These are phyloP conservation scores for Parazoanthus darwini DNA, from an alignment of 92 coral and sea anemone species.

Conservation along the genomic window DNA sequence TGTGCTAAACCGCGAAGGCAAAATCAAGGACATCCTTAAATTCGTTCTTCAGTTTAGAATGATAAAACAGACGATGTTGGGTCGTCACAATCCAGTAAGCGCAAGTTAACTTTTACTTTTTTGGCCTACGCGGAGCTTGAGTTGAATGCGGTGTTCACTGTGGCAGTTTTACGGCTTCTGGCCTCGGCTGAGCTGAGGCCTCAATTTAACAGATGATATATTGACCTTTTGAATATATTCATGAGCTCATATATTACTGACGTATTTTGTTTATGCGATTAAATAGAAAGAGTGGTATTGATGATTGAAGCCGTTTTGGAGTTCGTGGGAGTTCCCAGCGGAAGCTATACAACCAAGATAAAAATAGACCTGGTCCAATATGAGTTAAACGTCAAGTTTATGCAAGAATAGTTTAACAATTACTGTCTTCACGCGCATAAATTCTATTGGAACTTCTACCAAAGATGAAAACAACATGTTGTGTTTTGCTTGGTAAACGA, in stretches of 20 bases:
- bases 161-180: background rate
- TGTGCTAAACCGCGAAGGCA: background rate
- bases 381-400: background rate
- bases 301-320: background rate
- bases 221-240: background rate
- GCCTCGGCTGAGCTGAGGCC: background rate
- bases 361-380: background rate
- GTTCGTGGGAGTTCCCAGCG: background rate
- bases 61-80: background rate
- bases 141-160: background rate
- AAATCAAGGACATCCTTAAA: conserved; percentile 2
- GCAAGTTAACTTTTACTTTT: background rate
- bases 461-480: background rate
- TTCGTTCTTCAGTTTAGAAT: background rate
- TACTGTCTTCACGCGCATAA: background rate
- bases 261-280: background rate
- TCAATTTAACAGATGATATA: background rate
- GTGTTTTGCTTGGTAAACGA: background rate
- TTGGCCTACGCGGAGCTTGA: background rate
- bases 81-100: background rate
- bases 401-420: background rate
- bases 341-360: background rate
- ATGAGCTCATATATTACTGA: background rate
- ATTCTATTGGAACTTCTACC: background rate
- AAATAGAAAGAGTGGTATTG: background rate